Percentiles rank a stretch among this genome's conserved stretches.
Evolutionary conservation across 2,888 invertebrate species (phyloP).

Genomic region (Oligia latruncula): DNA sequence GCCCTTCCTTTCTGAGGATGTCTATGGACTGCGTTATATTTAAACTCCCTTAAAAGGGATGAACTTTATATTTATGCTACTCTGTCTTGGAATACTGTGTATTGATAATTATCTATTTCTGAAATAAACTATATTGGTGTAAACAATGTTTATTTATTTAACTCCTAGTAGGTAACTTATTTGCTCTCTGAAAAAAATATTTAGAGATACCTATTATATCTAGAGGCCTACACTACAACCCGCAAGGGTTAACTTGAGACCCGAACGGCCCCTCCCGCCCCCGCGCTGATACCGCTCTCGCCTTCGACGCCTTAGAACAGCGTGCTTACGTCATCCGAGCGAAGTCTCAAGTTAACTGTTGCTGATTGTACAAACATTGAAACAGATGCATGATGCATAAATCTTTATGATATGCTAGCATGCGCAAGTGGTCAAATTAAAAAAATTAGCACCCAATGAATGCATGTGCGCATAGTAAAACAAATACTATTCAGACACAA

Average conservation of each 20-base stretch:
- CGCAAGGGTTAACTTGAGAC: not conserved
- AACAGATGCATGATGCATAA: not conserved
- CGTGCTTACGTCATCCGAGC: no score
- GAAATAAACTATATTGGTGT: constrained; percentile 46
- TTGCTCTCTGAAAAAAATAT: not conserved
- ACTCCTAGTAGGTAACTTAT: not conserved
- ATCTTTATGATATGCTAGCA: not conserved
- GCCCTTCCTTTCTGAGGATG: constrained; percentile 43
- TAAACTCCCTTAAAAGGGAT: constrained; percentile 33
- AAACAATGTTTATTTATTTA: constrained; percentile 9
- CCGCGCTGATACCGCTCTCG: not conserved
- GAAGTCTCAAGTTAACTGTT: no score
- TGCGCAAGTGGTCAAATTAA: not conserved
- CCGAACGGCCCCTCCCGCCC: not conserved
- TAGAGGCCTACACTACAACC: no score
- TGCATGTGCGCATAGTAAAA: not conserved
- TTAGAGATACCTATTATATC: not conserved
- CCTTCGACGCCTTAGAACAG: no score
- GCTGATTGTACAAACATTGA: not conserved
- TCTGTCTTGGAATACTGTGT: constrained; percentile 33
- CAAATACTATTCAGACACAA: not conserved
- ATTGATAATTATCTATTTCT: constrained; percentile 29
- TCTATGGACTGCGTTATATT: constrained; percentile 42
- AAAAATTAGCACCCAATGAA: not conserved
- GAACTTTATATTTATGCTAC: constrained; percentile 31